phyloP scores from a whole-genome alignment of 2,113 vertebrate genomes.

The Balaeniceps rex region DNA sequence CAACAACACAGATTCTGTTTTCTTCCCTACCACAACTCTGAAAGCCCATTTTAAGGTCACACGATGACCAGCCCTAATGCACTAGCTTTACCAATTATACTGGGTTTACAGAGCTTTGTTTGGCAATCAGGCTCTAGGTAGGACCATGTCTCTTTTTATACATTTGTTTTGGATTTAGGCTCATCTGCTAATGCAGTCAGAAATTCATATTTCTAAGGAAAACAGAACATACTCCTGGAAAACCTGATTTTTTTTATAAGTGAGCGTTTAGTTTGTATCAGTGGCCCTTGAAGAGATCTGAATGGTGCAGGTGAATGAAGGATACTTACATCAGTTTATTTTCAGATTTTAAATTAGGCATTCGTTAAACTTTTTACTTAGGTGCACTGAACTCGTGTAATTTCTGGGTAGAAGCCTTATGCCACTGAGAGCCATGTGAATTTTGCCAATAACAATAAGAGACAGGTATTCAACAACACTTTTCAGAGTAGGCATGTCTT shows the following conservation, averaged over 20 bases:
- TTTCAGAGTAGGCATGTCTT: not conserved
- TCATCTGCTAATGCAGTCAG: not conserved
- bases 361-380: not conserved
- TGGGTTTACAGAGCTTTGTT: not conserved
- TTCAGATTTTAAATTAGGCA: not conserved
- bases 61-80: not conserved
- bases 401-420: not conserved
- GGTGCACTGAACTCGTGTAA: not conserved
- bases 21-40: not conserved
- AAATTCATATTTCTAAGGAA: not conserved
- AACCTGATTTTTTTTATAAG: not conserved
- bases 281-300: not conserved
- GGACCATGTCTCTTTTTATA: not conserved
- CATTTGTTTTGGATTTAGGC: not conserved
- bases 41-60: not conserved
- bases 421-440: not conserved
- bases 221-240: not conserved
- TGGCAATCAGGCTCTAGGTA: not conserved
- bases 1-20: not conserved
- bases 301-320: not conserved
- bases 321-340: not conserved
- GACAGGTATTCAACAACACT: not conserved
- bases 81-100: not conserved
- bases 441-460: not conserved
- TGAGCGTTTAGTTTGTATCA: not conserved